These are phyloP conservation scores for Philonicus albiceps DNA, from an alignment of 2,888 invertebrate species.

Conservation along the genomic window DNA sequence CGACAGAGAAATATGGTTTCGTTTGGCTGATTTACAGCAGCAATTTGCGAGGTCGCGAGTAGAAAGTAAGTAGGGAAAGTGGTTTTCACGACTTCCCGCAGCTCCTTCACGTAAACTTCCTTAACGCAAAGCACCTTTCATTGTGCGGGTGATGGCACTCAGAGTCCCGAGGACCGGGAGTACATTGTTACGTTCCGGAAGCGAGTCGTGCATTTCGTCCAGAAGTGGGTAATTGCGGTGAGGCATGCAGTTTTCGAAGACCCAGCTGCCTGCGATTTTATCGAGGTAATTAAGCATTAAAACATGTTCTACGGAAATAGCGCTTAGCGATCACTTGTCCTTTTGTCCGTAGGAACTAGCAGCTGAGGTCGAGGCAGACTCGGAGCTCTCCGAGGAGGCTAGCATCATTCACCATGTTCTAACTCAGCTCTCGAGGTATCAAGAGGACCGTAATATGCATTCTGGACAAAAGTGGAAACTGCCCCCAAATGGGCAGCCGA, in stretches of 20 bases:
- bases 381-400: slow-evolving; percentile 72
- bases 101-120: slow-evolving; percentile 54
- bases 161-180: slow-evolving; percentile 70
- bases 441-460: slow-evolving; percentile 67
- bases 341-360: slow-evolving; percentile 68
- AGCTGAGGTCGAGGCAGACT: slow-evolving; percentile 74
- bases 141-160: slow-evolving; percentile 63
- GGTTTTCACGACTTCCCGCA: not conserved
- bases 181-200: slow-evolving; percentile 75
- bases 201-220: slow-evolving; percentile 79
- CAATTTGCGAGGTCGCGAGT: not conserved
- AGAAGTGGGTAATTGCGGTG: slow-evolving; percentile 77
- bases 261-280: slow-evolving; percentile 73
- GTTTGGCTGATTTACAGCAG: not conserved
- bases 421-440: slow-evolving; percentile 70
- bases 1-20: not conserved
- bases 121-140: slow-evolving; percentile 67
- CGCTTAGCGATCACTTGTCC: not conserved
- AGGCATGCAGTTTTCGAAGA: slow-evolving; percentile 80
- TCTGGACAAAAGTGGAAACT: slow-evolving; percentile 75
- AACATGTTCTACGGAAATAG: not conserved
- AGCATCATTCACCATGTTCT: slow-evolving; percentile 74
- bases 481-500: slow-evolving; percentile 74
- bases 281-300: slow-evolving; percentile 68
- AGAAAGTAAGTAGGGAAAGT: not conserved